Evolutionary conservation across 2,797 vertebrate species (phyloP).

Genomic region (Oryzias dopingdopingensis): DNA sequence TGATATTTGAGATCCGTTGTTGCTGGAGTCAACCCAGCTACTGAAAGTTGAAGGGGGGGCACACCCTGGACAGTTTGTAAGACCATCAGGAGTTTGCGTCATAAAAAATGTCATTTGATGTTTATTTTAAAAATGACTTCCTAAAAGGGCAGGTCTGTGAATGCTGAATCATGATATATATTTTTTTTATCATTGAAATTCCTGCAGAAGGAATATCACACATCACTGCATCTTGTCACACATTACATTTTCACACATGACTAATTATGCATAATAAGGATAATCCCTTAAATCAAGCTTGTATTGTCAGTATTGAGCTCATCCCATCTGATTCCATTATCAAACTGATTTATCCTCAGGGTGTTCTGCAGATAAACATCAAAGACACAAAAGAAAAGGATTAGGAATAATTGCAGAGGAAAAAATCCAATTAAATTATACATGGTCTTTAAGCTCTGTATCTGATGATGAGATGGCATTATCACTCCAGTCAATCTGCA

Average conservation of each 20-base stretch:
- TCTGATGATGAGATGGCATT: conserved; percentile 12
- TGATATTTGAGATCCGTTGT: no score
- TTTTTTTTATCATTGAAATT: conserved; percentile 7
- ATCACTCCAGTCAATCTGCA: conserved; percentile 17
- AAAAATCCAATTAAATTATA: conserved; percentile 54
- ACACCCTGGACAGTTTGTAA: no score
- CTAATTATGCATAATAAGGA: conserved; percentile 59
- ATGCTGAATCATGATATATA: neutral
- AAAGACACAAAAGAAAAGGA: conserved; percentile 45
- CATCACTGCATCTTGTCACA: conserved; percentile 35
- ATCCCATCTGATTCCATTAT: conserved; percentile 56
- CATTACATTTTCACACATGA: conserved; percentile 32
- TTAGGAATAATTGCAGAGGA: conserved; percentile 45
- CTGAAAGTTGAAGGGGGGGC: no score
- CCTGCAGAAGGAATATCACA: conserved; percentile 10
- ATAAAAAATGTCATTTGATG: no score
- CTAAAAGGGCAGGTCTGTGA: no score
- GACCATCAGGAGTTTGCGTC: no score
- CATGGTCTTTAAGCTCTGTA: conserved; percentile 36
- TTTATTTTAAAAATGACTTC: no score
- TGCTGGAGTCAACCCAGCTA: no score
- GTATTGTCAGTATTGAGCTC: conserved; percentile 45
- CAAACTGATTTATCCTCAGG: conserved; percentile 38
- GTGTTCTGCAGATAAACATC: conserved; percentile 59
- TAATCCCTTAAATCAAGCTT: conserved; percentile 62